Percentiles rank a stretch among this genome's conserved stretches.
Evolutionary conservation across 2,888 invertebrate genomes (phyloP).

Genomic region (Cynaeus angustus): DNA sequence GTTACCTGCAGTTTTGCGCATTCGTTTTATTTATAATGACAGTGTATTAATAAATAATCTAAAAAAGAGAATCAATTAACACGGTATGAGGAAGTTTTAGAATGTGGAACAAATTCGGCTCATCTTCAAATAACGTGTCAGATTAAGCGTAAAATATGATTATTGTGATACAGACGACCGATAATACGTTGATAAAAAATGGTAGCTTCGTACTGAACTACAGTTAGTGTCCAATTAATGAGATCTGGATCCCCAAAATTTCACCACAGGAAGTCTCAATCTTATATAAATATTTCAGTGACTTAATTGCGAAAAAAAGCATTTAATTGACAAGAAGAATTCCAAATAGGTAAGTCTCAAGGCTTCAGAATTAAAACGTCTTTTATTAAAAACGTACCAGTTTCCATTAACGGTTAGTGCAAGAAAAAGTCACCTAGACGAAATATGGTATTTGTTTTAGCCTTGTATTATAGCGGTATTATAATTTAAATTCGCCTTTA

Average conservation of each 20-base stretch:
- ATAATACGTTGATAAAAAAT: neutral
- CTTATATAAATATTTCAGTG: conserved; percentile 32
- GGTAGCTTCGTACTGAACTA: conserved; percentile 29
- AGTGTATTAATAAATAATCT: conserved; percentile 3
- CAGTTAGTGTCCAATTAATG: conserved; percentile 37
- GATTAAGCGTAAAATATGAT: conserved; percentile 31
- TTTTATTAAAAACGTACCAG: conserved; percentile 22
- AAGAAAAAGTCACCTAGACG: conserved; percentile 26
- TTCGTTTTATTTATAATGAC: conserved; percentile 11
- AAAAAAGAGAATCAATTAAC: conserved; percentile 16
- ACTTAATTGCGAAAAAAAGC: conserved; percentile 22
- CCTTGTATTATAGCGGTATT: conserved; percentile 27
- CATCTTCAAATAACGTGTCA: conserved; percentile 32
- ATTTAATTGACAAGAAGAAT: conserved; percentile 39
- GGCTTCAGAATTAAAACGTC: conserved; percentile 33
- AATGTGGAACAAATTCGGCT: conserved; percentile 26
- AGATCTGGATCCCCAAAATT: conserved; percentile 21
- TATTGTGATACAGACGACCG: conserved; percentile 10
- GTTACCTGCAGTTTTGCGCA: conserved; percentile 5
- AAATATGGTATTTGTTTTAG: conserved; percentile 21
- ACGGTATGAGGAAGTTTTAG: conserved; percentile 26
- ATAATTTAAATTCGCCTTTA: conserved; percentile 31
- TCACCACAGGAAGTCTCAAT: conserved; percentile 36
- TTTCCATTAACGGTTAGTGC: conserved; percentile 30
- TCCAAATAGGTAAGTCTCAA: conserved; percentile 30